Conservation (phyloP, 2,113 vertebrate genomes). For the Apteryx mantelli region DNA sequence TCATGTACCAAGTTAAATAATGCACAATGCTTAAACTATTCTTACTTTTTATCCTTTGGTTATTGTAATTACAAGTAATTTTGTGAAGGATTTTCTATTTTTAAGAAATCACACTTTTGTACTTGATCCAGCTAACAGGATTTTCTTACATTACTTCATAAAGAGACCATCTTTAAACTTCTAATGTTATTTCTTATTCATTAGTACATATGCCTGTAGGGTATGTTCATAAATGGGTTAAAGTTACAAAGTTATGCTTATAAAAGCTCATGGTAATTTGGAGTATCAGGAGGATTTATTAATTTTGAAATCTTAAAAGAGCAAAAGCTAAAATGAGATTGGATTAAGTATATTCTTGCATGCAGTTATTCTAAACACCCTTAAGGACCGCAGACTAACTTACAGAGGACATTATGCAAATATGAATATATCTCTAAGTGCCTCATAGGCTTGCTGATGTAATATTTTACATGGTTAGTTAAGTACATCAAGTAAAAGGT, state of each 20-base stretch:
- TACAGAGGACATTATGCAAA: conserved; percentile 99
- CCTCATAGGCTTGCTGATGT: conserved; percentile 88
- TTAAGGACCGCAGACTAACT: conserved; percentile 92
- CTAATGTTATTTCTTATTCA: conserved; percentile 99
- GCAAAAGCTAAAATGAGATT: conserved; percentile 98
- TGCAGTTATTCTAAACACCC: conserved; percentile 98
- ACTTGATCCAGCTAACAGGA: conserved; percentile 99
- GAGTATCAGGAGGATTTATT: conserved; percentile 96
- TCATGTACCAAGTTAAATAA: conserved; percentile 80
- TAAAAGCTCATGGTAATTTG: conserved; percentile 96
- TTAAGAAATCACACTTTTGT: conserved; percentile 99
- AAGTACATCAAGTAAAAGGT: conserved; percentile 86
- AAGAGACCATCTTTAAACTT: conserved; percentile 99
- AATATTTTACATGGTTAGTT: conserved; percentile 89
- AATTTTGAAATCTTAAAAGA: conserved; percentile 99
- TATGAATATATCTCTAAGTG: conserved; percentile 85
- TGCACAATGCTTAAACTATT: conserved; percentile 81
- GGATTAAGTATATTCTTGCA: conserved; percentile 99
- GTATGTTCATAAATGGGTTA: conserved; percentile 98
- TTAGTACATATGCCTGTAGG: conserved; percentile 99
- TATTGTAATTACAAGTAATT: conserved; percentile 91
- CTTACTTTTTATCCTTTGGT: conserved; percentile 87
- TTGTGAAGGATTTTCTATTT: conserved; percentile 90
- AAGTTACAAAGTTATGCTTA: conserved; percentile 99
- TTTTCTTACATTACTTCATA: conserved; percentile 99